phyloP scores from a whole-genome alignment of 2,113 vertebrate genomes.

The Promerops cafer region DNA sequence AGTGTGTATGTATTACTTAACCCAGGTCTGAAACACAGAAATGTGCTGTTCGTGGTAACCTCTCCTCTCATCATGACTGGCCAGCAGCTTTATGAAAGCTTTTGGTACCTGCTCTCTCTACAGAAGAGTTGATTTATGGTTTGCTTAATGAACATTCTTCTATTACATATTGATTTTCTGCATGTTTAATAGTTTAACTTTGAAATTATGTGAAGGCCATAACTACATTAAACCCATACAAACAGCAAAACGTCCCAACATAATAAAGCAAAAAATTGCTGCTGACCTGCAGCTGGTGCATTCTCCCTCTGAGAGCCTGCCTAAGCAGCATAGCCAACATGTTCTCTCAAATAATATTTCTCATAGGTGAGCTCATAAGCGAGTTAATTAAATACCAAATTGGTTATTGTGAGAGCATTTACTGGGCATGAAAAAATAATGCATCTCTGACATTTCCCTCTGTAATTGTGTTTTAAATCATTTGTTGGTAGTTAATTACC shows the following conservation, averaged over 20 bases:
- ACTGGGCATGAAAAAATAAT: background rate
- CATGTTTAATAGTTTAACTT: slow-evolving; percentile 24
- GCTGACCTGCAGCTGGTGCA: slow-evolving; percentile 4
- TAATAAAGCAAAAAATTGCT: background rate
- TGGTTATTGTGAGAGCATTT: background rate
- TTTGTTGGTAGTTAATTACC: background rate
- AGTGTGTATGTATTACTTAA: background rate
- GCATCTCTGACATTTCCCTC: background rate
- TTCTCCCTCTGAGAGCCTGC: background rate
- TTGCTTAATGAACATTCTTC: background rate
- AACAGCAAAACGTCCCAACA: background rate
- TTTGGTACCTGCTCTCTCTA: background rate
- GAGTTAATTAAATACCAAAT: slow-evolving; percentile 34
- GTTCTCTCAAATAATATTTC: background rate
- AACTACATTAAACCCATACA: background rate
- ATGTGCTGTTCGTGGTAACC: background rate
- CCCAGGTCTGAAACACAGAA: background rate
- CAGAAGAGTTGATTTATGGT: background rate
- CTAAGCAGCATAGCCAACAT: background rate
- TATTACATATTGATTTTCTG: slow-evolving; percentile 39
- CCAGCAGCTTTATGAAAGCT: background rate
- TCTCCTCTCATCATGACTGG: background rate
- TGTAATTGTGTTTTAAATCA: slow-evolving; percentile 33
- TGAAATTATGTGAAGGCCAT: background rate
- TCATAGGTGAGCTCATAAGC: slow-evolving; percentile 26